Conservation (phyloP, 2,113 vertebrate species). For the Chelonoidis abingdonii region DNA sequence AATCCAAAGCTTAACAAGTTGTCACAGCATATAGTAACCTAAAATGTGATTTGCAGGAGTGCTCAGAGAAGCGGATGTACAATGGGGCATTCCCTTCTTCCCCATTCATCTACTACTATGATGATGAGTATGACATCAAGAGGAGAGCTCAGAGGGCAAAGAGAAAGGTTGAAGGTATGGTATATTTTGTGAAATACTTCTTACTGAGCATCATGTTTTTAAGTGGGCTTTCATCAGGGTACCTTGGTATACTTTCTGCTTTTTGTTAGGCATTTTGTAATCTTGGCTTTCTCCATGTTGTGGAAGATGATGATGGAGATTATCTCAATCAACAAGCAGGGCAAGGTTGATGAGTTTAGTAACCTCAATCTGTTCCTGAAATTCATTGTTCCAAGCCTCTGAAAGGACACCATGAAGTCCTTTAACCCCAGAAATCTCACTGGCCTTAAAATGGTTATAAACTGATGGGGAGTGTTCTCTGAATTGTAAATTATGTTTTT, state of each 20-base stretch:
- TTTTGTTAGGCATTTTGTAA: not conserved
- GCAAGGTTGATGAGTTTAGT: constrained; percentile 7
- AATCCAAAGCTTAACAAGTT: not conserved
- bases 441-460: not conserved
- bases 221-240: not conserved
- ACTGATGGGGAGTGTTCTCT: not conserved
- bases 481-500: not conserved
- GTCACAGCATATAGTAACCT: not conserved
- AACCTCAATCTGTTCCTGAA: not conserved
- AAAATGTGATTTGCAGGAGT: constrained; percentile 80
- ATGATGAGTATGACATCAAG: constrained; percentile 72
- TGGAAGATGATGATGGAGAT: not conserved
- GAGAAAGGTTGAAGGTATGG: constrained; percentile 80
- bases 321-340: not conserved
- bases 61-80: constrained; percentile 78
- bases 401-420: not conserved
- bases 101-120: constrained; percentile 81
- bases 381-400: not conserved
- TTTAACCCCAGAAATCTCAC: constrained; percentile 9
- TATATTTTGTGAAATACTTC: not conserved
- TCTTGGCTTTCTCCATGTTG: constrained; percentile 1
- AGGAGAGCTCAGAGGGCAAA: constrained; percentile 73
- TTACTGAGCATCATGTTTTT: not conserved
- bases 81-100: constrained; percentile 75
- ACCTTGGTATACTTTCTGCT: not conserved